Evolutionary conservation across 2,113 vertebrate genomes (phyloP), one percentile per base, ranked within the genome.

Genomic region (Conger conger): DNA sequence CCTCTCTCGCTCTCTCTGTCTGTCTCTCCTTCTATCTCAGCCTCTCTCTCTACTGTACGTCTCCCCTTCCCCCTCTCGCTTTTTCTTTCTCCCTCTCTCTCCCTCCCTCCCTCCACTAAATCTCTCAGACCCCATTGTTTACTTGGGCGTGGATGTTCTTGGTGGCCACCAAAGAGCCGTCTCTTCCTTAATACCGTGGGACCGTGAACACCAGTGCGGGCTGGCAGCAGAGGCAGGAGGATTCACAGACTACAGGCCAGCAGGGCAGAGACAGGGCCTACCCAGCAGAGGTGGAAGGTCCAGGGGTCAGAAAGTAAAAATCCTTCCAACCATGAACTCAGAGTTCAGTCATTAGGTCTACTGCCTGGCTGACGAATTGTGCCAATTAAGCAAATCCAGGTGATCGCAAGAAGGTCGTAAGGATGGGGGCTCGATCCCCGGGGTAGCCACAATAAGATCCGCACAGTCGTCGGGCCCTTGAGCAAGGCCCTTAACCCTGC

Each of bases 151-250:
- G 81, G 78, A 85, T 60, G 63, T 88, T 79, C 81, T 89, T 80
- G 79, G 83, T 82, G 78, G 84, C 15, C 42, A 1, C 78, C 45
- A 76, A 30, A 20, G n/a, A n/a, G n/a, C n/a, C n/a, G n/a, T n/a
- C 36, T 87, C 27, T 73, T 54, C 63, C 82, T 78, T 84, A 88
- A 88, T 86, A 80, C 37, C 63, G 79, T 83, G 85, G 60, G 85
- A 77, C 83, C 77, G 79, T 80, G 83, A 90, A 88, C 82, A 76
- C 85, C 79, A 80, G 80, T 79, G 33, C 79, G 86, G 85, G 81
- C 84, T 85, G 83, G 54, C 5, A 68, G 78, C n/a, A 57, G 80
- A 76, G 68, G 68, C 57, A 78, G 15, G 81, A 77, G 33, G 79
- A 33, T 83, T 79, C 42, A 83, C 86, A n/a, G n/a, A n/a, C 23